These are phyloP conservation scores for Ctenodactylus gundi DNA, from an alignment of 2,113 vertebrate genomes.

Conservation along the genomic window DNA sequence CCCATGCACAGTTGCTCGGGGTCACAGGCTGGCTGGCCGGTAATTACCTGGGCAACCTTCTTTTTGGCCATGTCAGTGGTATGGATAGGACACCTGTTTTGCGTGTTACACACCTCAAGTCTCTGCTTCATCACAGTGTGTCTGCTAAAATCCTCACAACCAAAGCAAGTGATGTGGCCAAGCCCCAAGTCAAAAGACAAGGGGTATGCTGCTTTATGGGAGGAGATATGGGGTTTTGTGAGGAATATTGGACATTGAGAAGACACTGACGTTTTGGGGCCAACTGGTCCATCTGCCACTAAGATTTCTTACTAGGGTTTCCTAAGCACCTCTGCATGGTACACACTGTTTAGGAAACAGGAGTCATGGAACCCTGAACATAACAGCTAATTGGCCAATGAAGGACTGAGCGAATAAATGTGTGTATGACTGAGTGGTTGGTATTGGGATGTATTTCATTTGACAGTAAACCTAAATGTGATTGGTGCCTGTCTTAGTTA, in stretches of 20 bases:
- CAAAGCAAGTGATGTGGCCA: neutral
- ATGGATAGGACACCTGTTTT: neutral
- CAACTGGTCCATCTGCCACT: neutral
- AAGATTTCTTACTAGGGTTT: rapidly evolving
- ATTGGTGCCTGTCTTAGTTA: too few relatives aligned
- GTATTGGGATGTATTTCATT: neutral
- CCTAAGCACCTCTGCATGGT: neutral
- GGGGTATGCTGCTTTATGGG: neutral
- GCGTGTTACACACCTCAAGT: rapidly evolving
- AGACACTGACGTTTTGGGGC: neutral
- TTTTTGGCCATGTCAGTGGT: neutral
- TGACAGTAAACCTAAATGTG: neutral
- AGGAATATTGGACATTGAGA: neutral
- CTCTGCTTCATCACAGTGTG: neutral
- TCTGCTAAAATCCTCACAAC: neutral
- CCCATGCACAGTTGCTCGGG: rapidly evolving
- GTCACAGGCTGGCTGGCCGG: neutral
- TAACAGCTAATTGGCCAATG: neutral
- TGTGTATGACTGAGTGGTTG: neutral
- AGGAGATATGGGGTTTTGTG: neutral
- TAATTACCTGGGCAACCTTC: neutral
- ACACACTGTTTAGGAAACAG: neutral
- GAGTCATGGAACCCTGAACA: neutral
- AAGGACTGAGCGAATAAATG: neutral
- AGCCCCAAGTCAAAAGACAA: neutral